Evolutionary conservation across 2,113 vertebrate genomes (phyloP).

Genomic region (Larimichthys crocea): DNA sequence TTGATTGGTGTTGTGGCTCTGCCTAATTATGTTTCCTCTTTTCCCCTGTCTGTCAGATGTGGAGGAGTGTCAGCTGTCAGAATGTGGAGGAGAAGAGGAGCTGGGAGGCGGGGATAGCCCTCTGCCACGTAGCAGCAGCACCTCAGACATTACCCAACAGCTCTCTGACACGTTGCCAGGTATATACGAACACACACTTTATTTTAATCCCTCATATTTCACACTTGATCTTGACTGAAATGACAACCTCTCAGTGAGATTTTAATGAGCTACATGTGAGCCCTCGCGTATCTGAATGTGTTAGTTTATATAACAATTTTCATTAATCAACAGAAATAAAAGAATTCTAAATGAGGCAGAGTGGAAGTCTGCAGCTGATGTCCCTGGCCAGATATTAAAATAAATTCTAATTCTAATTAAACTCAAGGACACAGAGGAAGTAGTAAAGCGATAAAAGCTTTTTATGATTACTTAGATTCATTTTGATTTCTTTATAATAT

Average conservation of each 20-base stretch:
- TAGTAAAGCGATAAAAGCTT: not conserved
- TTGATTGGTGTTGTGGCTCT: not conserved
- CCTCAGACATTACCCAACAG: conserved; percentile 92
- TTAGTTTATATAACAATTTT: not conserved
- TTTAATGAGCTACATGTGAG: not conserved
- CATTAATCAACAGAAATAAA: not conserved
- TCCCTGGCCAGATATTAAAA: not conserved
- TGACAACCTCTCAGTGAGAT: not conserved
- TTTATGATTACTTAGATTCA: not conserved
- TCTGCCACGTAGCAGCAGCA: conserved; percentile 91
- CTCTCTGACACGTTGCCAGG: conserved; percentile 87
- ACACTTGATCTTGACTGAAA: not conserved
- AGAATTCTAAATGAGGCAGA: not conserved
- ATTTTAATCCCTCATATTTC: not conserved
- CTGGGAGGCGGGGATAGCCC: conserved; percentile 84
- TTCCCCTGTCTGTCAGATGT: conserved; percentile 84
- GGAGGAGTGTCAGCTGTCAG: conserved; percentile 90
- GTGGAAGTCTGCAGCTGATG: not conserved
- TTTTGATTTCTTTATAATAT: not conserved
- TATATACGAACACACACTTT: conserved; percentile 56
- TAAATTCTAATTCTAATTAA: not conserved
- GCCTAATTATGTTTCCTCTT: not conserved
- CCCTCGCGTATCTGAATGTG: not conserved
- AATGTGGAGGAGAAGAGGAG: conserved; percentile 82
- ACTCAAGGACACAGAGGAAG: not conserved